Evolutionary conservation across 2,113 vertebrate genomes (phyloP), one percentile per base, ranked within the genome.

Genomic region (Microtus montanus): DNA sequence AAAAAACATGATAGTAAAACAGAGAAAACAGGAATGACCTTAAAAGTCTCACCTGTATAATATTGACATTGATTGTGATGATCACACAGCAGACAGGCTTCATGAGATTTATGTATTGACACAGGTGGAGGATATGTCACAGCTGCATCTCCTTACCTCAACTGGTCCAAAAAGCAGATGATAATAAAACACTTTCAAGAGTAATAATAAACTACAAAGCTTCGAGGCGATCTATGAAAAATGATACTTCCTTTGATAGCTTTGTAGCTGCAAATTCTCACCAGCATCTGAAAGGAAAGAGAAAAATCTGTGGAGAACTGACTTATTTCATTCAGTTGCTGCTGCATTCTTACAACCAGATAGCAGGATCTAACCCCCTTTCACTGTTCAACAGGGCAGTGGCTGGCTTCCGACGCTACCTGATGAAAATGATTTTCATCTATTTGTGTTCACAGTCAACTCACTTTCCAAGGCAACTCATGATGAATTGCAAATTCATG

Each of bases 211-310:
- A 24, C 85, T 94, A 49, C 94, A 96, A 97, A 80, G 22, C n/a
- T 66, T 97, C 92, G 87, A 91, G 94, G 96, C 95, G 47, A 90
- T 58, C 94, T 58, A 95, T 97, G 80, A 95, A 96, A 89, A 75
- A 49, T 41, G 93, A 95, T 93, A 90, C 84, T 68, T 96, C 89
- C 89, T 70, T 87, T 90, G 61, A 96, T 97, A 94, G 83, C 95
- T 97, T 97, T 95, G 91, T 93, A 97, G 96, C 92, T 96, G 87
- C 92, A 97, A 97, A 93, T 95, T 92, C 95, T 96, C 96, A 93
- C 95, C 96, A 95, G 94, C 71, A 94, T 93, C 96, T 94, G 94
- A 95, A 97, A 87, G 33, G 96, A 87, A 97, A 95, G 75, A 75
- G 82, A 95, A 96, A 95, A 95, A 15, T 95, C 87, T 96, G 95